Evolutionary conservation across 2,888 invertebrate species (phyloP), one percentile per base, ranked within the genome.

Genomic region (Pollenia angustigena): DNA sequence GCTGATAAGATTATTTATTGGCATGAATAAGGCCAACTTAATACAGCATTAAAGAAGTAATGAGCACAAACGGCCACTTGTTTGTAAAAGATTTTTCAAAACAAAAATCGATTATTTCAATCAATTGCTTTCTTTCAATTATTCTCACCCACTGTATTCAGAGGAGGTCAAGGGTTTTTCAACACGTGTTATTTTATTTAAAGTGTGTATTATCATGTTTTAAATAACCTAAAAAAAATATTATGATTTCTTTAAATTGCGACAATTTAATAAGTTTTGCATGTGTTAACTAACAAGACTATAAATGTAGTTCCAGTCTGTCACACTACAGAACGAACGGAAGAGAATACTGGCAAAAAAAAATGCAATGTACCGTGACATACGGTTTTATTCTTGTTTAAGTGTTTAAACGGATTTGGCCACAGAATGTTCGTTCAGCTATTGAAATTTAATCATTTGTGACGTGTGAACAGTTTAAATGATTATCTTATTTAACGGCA

Each of bases 1-100:
- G 18, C 40, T 18, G 69, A 54, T 69, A 69, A 71, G 54, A 71
- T 12, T 56, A 56, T 71, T 71, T 71, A 56, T 71, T 71, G 6
- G 18, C 44, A 44, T 12, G 32, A 32, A 32, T 32, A 32, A 32
- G 32, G 6, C 32, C 4, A 32, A 32, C 6, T 32, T 32, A 32
- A 4, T 32, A 6, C 32, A 32, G 32, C 6, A 6, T 32, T 32
- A 6, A 32, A 32, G 4, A 32, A 32, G 32, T 32, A 32, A 6
- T 32, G 6, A 32, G 6, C 32, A 6, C 32, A 32, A 32, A 32
- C 0, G 32, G 6, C 32, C 6, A 32, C 6, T 32, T 1, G 32
- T 32, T 32, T 32, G 32, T 4, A 4, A 32, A 32, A 32, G 32
- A 32, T 32, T 32, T 6, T n/a, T n/a, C n/a, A n/a, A 6, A 32